Conservation (phyloP, 2,797 vertebrate genomes). For the Etheostoma perlongum region DNA sequence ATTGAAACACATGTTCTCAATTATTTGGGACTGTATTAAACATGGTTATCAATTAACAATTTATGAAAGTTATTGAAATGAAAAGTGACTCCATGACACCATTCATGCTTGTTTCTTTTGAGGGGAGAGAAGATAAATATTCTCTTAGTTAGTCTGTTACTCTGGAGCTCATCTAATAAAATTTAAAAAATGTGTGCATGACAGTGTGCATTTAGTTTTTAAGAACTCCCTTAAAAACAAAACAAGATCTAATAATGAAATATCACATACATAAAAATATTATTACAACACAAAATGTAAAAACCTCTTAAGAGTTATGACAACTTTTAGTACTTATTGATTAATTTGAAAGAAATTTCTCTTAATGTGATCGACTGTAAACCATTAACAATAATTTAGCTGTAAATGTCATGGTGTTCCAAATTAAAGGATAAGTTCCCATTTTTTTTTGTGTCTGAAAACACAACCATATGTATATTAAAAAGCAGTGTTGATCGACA, state of each 20-base stretch:
- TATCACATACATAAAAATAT: not conserved
- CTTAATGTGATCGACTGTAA: not conserved
- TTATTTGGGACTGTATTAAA: conserved; percentile 7
- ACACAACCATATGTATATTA: not conserved
- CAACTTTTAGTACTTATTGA: too few relatives aligned
- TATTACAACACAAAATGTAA: not conserved
- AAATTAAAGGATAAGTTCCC: too few relatives aligned
- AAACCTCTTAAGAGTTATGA: not conserved
- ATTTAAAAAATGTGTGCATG: conserved; percentile 4
- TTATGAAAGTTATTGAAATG: conserved; percentile 3
- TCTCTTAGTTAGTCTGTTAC: conserved; percentile 5
- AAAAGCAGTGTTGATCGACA: not conserved
- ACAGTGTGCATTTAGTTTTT: not conserved
- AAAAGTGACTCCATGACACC: not conserved
- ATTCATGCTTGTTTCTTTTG: not conserved
- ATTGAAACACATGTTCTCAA: conserved; percentile 11
- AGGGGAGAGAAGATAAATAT: not conserved
- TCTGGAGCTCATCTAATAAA: conserved; percentile 4
- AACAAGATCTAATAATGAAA: not conserved
- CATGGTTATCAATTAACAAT: conserved; percentile 14
- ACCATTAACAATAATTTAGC: too few relatives aligned
- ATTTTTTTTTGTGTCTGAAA: not conserved
- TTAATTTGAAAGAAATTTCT: not conserved
- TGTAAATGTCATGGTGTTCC: too few relatives aligned
- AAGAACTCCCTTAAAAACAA: not conserved